These are phyloP conservation scores for Holotrichia oblita DNA, from an alignment of 1,140 invertebrate species.

Conservation along the genomic window DNA sequence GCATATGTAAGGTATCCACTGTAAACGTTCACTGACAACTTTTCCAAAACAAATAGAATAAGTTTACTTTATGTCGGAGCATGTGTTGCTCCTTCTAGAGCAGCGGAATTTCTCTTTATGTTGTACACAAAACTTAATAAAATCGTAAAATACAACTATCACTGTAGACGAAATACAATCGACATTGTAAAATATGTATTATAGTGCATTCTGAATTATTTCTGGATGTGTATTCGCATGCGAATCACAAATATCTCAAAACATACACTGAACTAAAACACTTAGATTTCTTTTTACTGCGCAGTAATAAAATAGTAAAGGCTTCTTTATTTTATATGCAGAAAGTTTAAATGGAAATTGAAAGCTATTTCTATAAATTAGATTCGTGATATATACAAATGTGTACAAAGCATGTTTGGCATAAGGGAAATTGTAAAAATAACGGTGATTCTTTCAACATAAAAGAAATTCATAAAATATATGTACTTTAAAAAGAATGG, in stretches of 20 bases:
- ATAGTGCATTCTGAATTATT: not conserved
- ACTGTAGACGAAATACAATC: not conserved
- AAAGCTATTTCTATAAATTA: not conserved
- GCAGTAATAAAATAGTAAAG: not conserved
- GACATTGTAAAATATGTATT: not conserved
- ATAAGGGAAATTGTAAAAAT: no score
- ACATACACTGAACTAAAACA: not conserved
- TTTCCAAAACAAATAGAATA: no score
- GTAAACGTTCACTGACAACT: no score
- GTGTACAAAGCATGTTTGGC: not conserved
- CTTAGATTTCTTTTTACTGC: not conserved
- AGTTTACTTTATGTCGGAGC: no score
- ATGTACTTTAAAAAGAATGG: no score
- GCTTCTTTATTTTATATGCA: not conserved
- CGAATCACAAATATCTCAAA: not conserved
- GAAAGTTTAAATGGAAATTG: not conserved
- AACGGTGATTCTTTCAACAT: no score
- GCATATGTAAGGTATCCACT: no score
- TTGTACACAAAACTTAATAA: no score
- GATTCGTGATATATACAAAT: not conserved
- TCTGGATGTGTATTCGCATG: not conserved
- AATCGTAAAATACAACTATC: not conserved
- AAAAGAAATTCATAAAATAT: no score
- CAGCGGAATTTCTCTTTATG: no score
- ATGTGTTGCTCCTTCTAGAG: no score